These are phyloP conservation scores for Bujurquina vittata DNA, from an alignment of 2,113 vertebrate genomes.

Conservation along the genomic window DNA sequence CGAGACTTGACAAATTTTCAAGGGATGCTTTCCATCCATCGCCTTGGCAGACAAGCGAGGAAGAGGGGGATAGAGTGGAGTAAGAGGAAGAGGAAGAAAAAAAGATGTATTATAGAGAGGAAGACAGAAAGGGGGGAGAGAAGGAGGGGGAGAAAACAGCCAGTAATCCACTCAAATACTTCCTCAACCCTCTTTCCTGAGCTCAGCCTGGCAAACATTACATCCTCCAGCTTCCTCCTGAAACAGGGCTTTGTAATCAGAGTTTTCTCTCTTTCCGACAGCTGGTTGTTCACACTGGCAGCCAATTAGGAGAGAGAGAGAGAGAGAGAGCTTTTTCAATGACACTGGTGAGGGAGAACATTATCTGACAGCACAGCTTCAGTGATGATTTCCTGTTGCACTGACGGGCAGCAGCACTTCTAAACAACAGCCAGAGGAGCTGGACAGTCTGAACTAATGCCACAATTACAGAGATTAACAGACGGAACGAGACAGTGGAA, in stretches of 20 bases:
- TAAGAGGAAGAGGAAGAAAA: conserved; percentile 32
- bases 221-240: conserved; percentile 52
- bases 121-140: conserved; percentile 14
- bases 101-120: conserved; percentile 25
- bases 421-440: conserved; percentile 48
- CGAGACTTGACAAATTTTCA: conserved; percentile 50
- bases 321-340: conserved; percentile 36
- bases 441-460: conserved; percentile 38
- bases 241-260: conserved; percentile 66
- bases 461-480: conserved; percentile 37
- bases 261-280: conserved; percentile 61
- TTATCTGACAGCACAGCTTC: conserved; percentile 52
- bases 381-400: conserved; percentile 62
- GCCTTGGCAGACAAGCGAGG: conserved; percentile 53
- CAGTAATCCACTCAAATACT: conserved; percentile 75
- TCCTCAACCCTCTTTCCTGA: conserved; percentile 59
- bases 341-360: conserved; percentile 38
- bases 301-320: conserved; percentile 65
- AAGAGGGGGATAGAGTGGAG: conserved; percentile 47
- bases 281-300: conserved; percentile 67
- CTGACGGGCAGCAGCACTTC: conserved; percentile 48
- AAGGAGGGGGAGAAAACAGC: conserved; percentile 36
- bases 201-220: conserved; percentile 65
- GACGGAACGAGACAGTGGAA: conserved; percentile 31
- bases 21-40: conserved; percentile 54